Percentiles rank a stretch among this genome's conserved stretches.
Conservation (phyloP, 2,113 vertebrate genomes). For the Delphinapterus leucas region DNA sequence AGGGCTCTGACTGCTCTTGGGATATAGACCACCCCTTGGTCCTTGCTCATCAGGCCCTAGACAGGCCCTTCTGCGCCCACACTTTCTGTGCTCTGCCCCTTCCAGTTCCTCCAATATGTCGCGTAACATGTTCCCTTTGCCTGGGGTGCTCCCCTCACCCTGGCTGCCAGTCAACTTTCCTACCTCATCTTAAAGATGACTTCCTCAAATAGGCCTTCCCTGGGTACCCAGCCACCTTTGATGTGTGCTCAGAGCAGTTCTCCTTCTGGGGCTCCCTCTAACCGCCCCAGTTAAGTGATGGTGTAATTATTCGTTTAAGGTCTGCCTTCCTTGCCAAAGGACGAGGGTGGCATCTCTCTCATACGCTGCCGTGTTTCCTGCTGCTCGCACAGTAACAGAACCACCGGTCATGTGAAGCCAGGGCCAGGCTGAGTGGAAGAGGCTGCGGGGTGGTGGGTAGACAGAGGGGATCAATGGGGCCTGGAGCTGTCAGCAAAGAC, state of each 20-base stretch:
- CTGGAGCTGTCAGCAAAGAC: not conserved
- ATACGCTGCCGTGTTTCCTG: not conserved
- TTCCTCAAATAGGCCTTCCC: not conserved
- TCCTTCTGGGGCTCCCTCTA: not conserved
- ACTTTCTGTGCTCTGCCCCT: not conserved
- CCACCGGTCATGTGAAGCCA: not conserved
- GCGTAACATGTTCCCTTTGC: not conserved
- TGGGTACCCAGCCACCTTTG: too few relatives aligned
- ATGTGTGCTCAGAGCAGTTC: not conserved
- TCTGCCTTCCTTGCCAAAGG: not conserved
- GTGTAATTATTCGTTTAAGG: not conserved
- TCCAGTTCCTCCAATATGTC: not conserved
- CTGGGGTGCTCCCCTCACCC: not conserved
- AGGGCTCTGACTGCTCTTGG: not conserved
- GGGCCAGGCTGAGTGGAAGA: not conserved
- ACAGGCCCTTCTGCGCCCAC: fast-evolving
- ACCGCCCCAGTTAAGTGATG: not conserved
- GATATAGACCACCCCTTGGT: not conserved
- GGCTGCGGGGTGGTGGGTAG: not conserved
- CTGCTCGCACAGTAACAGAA: not conserved
- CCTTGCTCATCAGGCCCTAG: too few relatives aligned
- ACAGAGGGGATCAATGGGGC: not conserved
- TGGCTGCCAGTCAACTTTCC: not conserved
- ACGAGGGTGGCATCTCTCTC: not conserved
- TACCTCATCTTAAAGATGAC: not conserved